Percentiles rank a stretch among this genome's conserved stretches.
Conservation (phyloP, 2,113 vertebrate species). For the Callionymus lyra region DNA sequence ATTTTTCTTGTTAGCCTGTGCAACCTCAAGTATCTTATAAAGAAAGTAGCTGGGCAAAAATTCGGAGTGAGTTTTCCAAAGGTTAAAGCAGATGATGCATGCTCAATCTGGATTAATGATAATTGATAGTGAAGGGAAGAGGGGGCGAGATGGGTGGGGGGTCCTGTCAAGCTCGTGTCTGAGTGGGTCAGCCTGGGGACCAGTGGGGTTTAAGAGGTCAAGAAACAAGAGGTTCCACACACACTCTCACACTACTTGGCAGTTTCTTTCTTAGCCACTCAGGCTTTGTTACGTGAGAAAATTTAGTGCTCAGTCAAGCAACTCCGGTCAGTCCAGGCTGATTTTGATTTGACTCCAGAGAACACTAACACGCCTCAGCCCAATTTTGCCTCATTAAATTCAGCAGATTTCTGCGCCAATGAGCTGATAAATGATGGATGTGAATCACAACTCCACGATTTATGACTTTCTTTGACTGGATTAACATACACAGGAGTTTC, state of each 20-base stretch:
- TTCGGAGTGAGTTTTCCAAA: constrained; percentile 41
- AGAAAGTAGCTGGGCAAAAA: constrained; percentile 23
- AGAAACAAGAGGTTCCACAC: constrained; percentile 50
- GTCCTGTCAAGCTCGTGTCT: constrained; percentile 58
- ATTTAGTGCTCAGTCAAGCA: constrained; percentile 63
- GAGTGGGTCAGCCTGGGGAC: constrained; percentile 42
- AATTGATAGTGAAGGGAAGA: constrained; percentile 33
- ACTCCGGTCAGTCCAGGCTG: constrained; percentile 19
- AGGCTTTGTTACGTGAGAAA: constrained; percentile 61
- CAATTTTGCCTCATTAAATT: constrained; percentile 5
- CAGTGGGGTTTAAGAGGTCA: constrained; percentile 51
- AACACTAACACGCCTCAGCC: constrained; percentile 15
- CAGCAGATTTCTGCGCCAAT: not conserved
- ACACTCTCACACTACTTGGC: constrained; percentile 16
- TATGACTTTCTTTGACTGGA: no score
- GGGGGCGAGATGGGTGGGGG: constrained; percentile 36
- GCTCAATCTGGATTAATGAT: constrained; percentile 42
- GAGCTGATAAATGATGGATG: not conserved
- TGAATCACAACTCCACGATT: no score
- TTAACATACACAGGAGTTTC: no score
- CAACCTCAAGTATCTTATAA: constrained; percentile 28
- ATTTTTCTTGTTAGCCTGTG: no score
- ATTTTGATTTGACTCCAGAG: constrained; percentile 51
- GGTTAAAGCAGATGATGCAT: constrained; percentile 40
- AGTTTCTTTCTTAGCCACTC: constrained; percentile 55